Conservation (phyloP, 2,113 vertebrate genomes). For the Saimiri boliviensis region DNA sequence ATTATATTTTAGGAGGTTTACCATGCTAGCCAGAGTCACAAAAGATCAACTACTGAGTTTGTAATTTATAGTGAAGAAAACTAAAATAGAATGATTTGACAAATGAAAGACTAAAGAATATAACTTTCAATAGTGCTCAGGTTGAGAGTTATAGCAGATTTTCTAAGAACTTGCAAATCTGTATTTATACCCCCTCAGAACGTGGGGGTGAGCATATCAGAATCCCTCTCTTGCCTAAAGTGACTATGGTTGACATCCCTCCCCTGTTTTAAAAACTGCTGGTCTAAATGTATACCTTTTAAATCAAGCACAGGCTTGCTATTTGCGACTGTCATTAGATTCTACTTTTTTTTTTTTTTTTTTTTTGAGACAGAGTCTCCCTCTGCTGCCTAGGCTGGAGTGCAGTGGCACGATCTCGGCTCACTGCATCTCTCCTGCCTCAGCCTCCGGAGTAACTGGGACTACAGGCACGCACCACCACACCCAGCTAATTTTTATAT, state of each 20-base stretch:
- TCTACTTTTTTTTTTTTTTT: neutral
- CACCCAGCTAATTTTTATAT: no score
- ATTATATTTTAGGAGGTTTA: neutral
- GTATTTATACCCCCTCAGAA: neutral
- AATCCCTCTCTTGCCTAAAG: neutral
- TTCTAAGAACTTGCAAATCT: neutral
- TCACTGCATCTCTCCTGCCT: no score
- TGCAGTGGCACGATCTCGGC: no score
- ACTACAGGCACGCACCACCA: no score
- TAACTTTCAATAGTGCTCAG: neutral
- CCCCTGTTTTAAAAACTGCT: neutral
- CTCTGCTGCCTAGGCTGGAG: no score
- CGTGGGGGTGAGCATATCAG: neutral
- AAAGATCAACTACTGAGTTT: neutral
- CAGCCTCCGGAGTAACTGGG: no score
- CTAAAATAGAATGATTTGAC: neutral
- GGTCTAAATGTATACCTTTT: neutral
- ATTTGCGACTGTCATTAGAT: neutral
- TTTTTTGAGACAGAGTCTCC: no score
- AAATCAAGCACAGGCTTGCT: neutral
- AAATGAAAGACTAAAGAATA: neutral
- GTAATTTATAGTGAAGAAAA: slow-evolving; percentile 5
- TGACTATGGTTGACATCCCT: neutral
- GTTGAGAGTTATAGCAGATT: neutral
- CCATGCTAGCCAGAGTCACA: neutral